phyloP scores from a whole-genome alignment of 2,113 vertebrate species.

The Zonotrichia leucophrys region DNA sequence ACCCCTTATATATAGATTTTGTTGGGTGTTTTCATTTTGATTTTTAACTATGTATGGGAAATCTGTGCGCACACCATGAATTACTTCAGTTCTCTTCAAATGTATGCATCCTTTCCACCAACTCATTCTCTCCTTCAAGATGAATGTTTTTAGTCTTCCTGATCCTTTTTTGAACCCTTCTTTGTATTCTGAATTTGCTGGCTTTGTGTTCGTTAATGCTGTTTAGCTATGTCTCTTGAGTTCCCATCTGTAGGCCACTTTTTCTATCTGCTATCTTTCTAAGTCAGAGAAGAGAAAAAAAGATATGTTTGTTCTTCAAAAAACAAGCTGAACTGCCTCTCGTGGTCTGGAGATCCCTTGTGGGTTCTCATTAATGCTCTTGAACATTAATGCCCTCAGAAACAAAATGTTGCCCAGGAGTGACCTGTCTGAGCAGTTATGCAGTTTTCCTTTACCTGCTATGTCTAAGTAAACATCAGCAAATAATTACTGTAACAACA shows the following conservation, averaged over 20 bases:
- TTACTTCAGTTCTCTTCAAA: neutral
- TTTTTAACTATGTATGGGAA: neutral
- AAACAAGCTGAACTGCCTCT: neutral
- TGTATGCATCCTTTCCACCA: neutral
- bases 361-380: neutral
- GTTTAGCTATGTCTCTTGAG: neutral
- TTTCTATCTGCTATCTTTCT: neutral
- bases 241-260: neutral
- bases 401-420: neutral
- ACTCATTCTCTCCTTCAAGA: neutral
- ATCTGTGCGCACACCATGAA: neutral
- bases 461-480: rapidly evolving
- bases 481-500: neutral
- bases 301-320: neutral
- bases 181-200: neutral
- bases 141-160: neutral
- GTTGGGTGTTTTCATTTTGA: neutral
- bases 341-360: neutral
- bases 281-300: neutral
- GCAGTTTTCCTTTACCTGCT: neutral
- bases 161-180: neutral
- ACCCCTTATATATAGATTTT: neutral
- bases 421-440: neutral
- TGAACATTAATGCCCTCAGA: neutral
- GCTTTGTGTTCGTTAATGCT: neutral